phyloP scores from a whole-genome alignment of 2,797 vertebrate species.

The Lepidocolaptes lacrymiger region DNA sequence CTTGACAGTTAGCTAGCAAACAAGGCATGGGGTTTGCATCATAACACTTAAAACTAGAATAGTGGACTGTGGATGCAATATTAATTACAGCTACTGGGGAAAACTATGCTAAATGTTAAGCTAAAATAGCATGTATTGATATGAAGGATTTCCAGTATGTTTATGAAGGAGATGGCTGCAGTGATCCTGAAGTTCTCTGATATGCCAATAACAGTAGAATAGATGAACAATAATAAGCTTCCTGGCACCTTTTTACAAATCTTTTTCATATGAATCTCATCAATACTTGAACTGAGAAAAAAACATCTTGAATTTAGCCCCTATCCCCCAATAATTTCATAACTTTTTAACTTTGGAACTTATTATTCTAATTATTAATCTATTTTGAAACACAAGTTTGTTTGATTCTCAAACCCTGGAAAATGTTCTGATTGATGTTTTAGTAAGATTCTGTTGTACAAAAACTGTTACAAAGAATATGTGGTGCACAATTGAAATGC shows the following conservation, averaged over 20 bases:
- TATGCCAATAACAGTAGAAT: background rate
- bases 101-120: background rate
- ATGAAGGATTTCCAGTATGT: background rate
- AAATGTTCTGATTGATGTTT: background rate
- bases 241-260: background rate
- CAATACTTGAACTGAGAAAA: background rate
- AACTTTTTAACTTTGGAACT: background rate
- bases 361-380: background rate
- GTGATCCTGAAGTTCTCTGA: background rate
- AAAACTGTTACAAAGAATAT: background rate
- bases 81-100: background rate
- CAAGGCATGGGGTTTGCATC: background rate
- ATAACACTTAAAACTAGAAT: background rate
- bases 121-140: background rate
- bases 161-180: background rate
- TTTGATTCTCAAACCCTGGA: background rate
- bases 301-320: background rate
- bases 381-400: background rate
- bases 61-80: background rate
- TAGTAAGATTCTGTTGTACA: background rate
- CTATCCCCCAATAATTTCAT: fast-evolving
- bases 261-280: background rate
- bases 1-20: background rate
- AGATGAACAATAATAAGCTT: background rate
- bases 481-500: background rate